Percentiles rank a stretch among this genome's conserved stretches.
phyloP scores from a whole-genome alignment of 2,888 invertebrate species.

The Andrena camellia region DNA sequence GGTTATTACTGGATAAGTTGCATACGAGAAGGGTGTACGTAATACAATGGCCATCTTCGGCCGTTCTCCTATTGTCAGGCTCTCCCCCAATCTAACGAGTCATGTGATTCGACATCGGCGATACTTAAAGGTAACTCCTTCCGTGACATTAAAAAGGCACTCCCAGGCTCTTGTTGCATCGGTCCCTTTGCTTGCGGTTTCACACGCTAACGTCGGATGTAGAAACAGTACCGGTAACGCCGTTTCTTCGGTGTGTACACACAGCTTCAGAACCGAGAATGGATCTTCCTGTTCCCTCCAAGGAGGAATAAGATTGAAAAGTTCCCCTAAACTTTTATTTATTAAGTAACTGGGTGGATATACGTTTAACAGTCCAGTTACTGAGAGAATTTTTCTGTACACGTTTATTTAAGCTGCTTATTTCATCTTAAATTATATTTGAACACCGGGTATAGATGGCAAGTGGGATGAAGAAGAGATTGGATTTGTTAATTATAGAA shows the following conservation, averaged over 20 bases:
- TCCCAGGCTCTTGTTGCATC: conserved; percentile 72
- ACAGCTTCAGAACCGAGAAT: conserved; percentile 17
- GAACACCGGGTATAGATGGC: too few species aligned
- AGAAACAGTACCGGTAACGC: conserved; percentile 60
- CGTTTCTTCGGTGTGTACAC: conserved; percentile 33
- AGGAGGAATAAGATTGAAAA: not conserved
- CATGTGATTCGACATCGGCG: conserved; percentile 68
- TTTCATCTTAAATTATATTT: too few species aligned
- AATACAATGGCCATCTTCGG: conserved; percentile 47
- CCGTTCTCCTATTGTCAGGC: conserved; percentile 59
- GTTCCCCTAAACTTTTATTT: not conserved
- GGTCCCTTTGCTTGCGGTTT: conserved; percentile 69
- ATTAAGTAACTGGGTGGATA: not conserved
- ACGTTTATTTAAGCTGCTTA: too few species aligned
- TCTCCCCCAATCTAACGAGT: conserved; percentile 69
- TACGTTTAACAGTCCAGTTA: not conserved
- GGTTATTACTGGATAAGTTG: not conserved
- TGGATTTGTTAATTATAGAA: too few species aligned
- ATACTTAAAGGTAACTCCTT: conserved; percentile 76
- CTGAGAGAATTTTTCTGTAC: too few species aligned
- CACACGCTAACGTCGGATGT: conserved; percentile 70
- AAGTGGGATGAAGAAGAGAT: too few species aligned
- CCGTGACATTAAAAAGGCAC: conserved; percentile 80
- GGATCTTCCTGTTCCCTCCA: conserved; percentile 38
- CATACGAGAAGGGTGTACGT: not conserved